These are phyloP conservation scores for Syncerus caffer DNA, from an alignment of 2,797 vertebrate species.

Conservation along the genomic window DNA sequence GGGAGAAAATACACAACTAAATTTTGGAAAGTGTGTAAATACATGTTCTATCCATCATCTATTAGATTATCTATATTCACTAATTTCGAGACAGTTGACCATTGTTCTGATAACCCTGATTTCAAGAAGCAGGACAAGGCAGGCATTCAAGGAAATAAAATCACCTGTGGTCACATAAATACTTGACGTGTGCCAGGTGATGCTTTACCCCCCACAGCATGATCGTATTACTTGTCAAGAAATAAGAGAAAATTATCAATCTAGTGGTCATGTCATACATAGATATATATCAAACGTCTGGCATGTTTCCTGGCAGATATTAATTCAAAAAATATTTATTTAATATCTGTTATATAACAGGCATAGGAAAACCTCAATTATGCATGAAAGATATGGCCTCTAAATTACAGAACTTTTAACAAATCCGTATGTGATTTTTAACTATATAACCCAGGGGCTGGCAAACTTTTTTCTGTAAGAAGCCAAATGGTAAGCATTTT, in stretches of 20 bases:
- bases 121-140: background rate
- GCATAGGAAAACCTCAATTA: background rate
- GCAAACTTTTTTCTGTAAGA: background rate
- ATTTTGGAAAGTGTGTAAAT: background rate
- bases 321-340: slow-evolving; percentile 7
- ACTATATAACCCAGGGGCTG: background rate
- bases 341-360: background rate
- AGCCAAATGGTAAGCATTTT: background rate
- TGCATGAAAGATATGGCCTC: background rate
- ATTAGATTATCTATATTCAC: background rate
- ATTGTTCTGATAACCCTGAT: background rate
- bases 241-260: background rate
- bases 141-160: background rate
- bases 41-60: background rate
- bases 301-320: background rate
- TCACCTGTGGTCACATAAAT: background rate
- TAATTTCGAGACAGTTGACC: background rate
- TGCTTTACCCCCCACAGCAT: background rate
- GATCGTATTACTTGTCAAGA: background rate
- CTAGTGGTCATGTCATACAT: background rate
- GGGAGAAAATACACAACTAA: background rate
- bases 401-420: background rate
- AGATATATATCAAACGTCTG: background rate
- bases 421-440: background rate
- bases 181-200: background rate